phyloP scores from a whole-genome alignment of 30 jellyfish, hydroid and myxozoan genomes.

The Aurelia coerulea region DNA sequence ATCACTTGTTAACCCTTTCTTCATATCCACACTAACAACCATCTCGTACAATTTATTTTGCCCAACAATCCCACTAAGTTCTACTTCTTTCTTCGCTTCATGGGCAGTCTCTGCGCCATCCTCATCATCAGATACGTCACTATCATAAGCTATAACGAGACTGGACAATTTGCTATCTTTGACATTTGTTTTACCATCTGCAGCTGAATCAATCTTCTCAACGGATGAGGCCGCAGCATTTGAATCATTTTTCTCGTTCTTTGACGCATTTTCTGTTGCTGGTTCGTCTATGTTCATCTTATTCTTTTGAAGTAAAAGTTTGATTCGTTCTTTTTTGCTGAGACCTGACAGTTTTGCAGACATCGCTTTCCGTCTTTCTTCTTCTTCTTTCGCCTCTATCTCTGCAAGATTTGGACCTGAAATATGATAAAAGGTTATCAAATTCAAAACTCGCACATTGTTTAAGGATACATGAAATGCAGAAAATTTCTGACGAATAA shows the following conservation, averaged over 20 bases:
- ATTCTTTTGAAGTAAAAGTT: slow-evolving; percentile 45
- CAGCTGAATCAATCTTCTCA: neutral
- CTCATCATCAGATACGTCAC: slow-evolving; percentile 52
- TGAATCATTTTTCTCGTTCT: too few species aligned
- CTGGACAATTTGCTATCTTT: neutral
- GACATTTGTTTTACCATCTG: neutral
- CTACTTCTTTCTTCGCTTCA: neutral
- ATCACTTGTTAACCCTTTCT: slow-evolving; percentile 2
- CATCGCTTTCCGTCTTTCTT: slow-evolving; percentile 40
- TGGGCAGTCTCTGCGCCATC: neutral
- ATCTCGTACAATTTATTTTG: too few species aligned
- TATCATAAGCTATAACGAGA: slow-evolving; percentile 59
- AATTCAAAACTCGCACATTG: too few species aligned
- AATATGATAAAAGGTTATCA: too few species aligned
- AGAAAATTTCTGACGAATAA: too few species aligned
- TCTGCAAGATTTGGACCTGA: slow-evolving; percentile 37
- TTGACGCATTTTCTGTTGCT: neutral
- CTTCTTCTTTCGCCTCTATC: slow-evolving; percentile 35
- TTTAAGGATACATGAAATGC: too few species aligned
- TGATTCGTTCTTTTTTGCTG: slow-evolving; percentile 67
- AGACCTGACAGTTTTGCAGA: slow-evolving; percentile 66
- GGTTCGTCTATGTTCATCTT: slow-evolving; percentile 20
- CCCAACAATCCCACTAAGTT: too few species aligned
- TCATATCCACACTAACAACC: too few species aligned
- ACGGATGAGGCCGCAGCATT: neutral